Percentiles rank a stretch among this genome's conserved stretches.
Evolutionary conservation across 2,113 vertebrate species (phyloP).

Genomic region (Odobenus rosmarus): DNA sequence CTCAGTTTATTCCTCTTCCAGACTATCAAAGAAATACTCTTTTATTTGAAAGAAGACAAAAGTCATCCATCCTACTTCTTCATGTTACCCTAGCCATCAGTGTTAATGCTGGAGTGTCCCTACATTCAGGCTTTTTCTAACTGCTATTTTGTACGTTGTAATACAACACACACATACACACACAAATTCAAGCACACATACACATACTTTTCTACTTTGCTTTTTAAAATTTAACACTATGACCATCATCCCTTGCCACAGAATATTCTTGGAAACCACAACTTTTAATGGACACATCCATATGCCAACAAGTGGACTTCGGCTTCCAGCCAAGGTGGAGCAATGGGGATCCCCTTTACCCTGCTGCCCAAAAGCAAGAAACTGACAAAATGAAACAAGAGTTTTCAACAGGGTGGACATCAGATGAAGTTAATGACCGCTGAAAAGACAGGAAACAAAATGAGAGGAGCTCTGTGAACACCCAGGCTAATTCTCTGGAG

Average conservation of each 20-base stretch:
- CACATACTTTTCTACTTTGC: neutral
- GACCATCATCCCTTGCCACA: neutral
- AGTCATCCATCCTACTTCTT: neutral
- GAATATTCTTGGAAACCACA: neutral
- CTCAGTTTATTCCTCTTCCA: neutral
- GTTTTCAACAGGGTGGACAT: neutral
- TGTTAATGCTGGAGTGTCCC: neutral
- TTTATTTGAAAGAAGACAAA: constrained; percentile 19
- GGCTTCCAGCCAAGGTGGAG: neutral
- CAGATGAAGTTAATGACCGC: neutral
- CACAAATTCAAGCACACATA: neutral
- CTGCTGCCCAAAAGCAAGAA: neutral
- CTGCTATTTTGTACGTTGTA: neutral
- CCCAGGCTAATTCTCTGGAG: neutral
- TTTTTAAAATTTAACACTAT: neutral
- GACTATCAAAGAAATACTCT: neutral
- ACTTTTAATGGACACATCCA: neutral
- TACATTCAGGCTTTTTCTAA: neutral
- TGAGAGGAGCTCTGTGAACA: neutral
- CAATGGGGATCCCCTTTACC: neutral
- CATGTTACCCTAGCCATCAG: neutral
- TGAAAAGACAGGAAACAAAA: neutral
- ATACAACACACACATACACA: neutral
- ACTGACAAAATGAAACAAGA: neutral
- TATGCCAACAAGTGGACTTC: neutral